Conservation (phyloP, 2,113 vertebrate species). For the Hippocampus comes region DNA sequence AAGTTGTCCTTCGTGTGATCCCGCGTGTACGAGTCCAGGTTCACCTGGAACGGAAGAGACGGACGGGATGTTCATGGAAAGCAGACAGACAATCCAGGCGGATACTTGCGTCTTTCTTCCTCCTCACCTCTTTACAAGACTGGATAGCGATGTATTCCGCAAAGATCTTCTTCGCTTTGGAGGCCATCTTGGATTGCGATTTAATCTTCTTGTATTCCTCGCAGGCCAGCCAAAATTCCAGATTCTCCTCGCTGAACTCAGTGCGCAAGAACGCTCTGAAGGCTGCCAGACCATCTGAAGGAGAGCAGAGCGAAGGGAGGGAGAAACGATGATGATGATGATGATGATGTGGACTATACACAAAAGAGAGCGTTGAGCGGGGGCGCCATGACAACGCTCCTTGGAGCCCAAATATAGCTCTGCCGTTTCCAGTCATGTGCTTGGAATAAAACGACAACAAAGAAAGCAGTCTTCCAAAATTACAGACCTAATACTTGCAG, state of each 20-base stretch:
- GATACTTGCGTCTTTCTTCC: no score
- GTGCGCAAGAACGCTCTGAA: conserved; percentile 96
- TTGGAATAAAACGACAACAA: conserved; percentile 35
- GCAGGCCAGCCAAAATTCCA: conserved; percentile 97
- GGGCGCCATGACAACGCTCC: conserved; percentile 57
- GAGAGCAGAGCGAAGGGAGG: conserved; percentile 24
- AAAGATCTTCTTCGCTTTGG: conserved; percentile 95
- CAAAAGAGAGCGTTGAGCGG: conserved; percentile 42
- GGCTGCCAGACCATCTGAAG: conserved; percentile 88
- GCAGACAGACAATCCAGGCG: neutral
- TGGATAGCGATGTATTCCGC: conserved; percentile 94
- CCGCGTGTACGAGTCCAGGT: conserved; percentile 92
- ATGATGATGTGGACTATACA: conserved; percentile 10
- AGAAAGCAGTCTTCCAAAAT: neutral
- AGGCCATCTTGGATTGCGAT: conserved; percentile 94
- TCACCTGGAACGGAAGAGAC: conserved; percentile 76
- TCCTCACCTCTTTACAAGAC: conserved; percentile 95
- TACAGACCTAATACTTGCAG: neutral
- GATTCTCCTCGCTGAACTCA: conserved; percentile 97
- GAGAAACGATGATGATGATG: rapidly evolving
- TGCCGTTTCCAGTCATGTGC: conserved; percentile 43
- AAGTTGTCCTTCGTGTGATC: conserved; percentile 97
- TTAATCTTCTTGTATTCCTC: conserved; percentile 98
- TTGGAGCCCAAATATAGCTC: conserved; percentile 58
- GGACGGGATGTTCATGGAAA: neutral